phyloP scores from a whole-genome alignment of 1,140 invertebrate species.

The Magallana ariakensis region DNA sequence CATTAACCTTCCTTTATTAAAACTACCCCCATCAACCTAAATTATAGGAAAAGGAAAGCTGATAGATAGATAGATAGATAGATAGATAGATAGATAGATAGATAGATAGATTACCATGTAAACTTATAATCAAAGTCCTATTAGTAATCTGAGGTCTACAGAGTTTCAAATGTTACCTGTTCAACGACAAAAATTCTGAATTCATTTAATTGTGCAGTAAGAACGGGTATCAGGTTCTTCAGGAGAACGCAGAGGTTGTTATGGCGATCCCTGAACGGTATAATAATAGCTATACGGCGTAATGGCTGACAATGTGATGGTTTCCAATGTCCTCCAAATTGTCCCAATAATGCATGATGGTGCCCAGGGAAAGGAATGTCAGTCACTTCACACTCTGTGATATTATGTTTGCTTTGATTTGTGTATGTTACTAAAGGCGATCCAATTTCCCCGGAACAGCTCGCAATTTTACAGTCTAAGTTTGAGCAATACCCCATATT shows the following conservation, averaged over 20 bases:
- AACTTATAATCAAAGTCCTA: too few relatives aligned
- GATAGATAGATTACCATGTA: too few relatives aligned
- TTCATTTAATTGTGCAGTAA: constrained; percentile 42
- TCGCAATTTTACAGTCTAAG: not conserved
- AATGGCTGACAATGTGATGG: not conserved
- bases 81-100: not conserved
- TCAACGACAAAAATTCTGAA: constrained; percentile 52
- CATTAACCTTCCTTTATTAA: constrained; percentile 95
- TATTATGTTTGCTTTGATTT: not conserved
- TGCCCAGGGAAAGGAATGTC: not conserved
- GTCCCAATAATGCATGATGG: not conserved
- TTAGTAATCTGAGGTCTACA: too few relatives aligned
- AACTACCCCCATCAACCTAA: constrained; percentile 84
- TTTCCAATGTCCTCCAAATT: not conserved
- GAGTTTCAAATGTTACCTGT: constrained; percentile 36
- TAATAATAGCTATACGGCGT: constrained; percentile 28
- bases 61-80: too few relatives aligned
- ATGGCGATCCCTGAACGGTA: constrained; percentile 51
- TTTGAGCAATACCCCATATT: not conserved
- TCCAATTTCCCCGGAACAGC: not conserved
- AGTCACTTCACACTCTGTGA: not conserved
- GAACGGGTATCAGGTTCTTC: constrained; percentile 42
- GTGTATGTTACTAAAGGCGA: not conserved
- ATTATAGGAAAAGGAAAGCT: constrained; percentile 71
- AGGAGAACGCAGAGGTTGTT: constrained; percentile 45